phyloP scores from a whole-genome alignment of 2,797 vertebrate species.

The Peromyscus nudipes region DNA sequence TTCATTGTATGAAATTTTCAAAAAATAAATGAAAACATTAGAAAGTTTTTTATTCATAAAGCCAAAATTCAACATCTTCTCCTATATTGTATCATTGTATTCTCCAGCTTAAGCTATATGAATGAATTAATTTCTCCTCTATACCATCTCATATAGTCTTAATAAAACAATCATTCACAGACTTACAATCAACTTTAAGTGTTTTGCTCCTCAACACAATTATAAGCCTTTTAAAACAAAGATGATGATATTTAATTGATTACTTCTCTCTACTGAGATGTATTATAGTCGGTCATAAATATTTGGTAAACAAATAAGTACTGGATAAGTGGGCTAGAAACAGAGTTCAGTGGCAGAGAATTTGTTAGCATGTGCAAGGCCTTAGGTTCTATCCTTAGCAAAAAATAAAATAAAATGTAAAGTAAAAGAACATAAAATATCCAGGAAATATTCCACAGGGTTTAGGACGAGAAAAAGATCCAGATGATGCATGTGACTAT shows the following conservation, averaged over 20 bases:
- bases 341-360: background rate
- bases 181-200: background rate
- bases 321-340: background rate
- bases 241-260: conserved; percentile 15
- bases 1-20: background rate
- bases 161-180: background rate
- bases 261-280: background rate
- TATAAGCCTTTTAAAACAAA: background rate
- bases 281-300: background rate
- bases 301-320: background rate
- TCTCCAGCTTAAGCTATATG: background rate
- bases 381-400: background rate
- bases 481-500: background rate
- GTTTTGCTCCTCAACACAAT: conserved; percentile 20
- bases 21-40: background rate
- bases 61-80: background rate
- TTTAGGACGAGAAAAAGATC: background rate
- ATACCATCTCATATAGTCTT: background rate
- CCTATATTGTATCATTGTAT: background rate
- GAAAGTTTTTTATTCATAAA: background rate
- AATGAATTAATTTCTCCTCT: background rate
- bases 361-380: background rate
- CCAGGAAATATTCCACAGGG: background rate
- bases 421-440: background rate
- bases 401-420: background rate